A percentile compares a stretch with the other conserved stretches of the same genome.
phyloP scores from a whole-genome alignment of 2,888 invertebrate species.

The Thera britannica region DNA sequence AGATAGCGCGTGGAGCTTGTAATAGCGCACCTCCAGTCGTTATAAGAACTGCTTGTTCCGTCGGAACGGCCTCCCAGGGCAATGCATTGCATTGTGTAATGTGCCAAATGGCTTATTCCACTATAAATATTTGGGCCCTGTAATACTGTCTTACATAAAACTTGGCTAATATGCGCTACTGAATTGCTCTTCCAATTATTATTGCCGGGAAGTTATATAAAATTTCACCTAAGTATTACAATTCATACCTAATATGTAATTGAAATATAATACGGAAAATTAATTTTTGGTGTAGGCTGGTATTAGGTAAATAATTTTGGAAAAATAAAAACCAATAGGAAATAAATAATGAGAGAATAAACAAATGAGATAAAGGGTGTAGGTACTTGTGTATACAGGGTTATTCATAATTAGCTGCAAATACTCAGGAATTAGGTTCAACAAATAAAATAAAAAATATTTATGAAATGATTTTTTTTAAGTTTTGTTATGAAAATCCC shows the following conservation, averaged over 20 bases:
- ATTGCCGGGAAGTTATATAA: background rate
- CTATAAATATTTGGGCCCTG: constrained; percentile 42
- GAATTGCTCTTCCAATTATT: constrained; percentile 12
- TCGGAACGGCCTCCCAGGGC: constrained; percentile 38
- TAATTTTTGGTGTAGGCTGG: background rate
- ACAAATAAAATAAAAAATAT: too few relatives aligned
- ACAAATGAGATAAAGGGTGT: too few relatives aligned
- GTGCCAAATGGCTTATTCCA: constrained; percentile 45
- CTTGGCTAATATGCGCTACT: constrained; percentile 24
- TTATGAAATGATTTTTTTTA: too few relatives aligned
- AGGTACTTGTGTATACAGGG: too few relatives aligned
- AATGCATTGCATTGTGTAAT: constrained; percentile 42
- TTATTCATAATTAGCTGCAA: too few relatives aligned
- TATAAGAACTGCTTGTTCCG: constrained; percentile 41
- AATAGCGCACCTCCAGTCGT: constrained; percentile 42
- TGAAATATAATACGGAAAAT: background rate
- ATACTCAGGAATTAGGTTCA: too few relatives aligned
- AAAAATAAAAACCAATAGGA: too few relatives aligned
- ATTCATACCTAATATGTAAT: too few relatives aligned
- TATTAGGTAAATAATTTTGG: background rate
- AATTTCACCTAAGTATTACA: background rate
- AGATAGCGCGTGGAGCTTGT: constrained; percentile 51
- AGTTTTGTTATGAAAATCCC: too few relatives aligned
- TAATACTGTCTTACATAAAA: constrained; percentile 41
- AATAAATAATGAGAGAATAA: too few relatives aligned